Evolutionary conservation across 2,113 vertebrate species (phyloP), one percentile per base, ranked within the genome.

Genomic region (Onychorhynchus coronatus): DNA sequence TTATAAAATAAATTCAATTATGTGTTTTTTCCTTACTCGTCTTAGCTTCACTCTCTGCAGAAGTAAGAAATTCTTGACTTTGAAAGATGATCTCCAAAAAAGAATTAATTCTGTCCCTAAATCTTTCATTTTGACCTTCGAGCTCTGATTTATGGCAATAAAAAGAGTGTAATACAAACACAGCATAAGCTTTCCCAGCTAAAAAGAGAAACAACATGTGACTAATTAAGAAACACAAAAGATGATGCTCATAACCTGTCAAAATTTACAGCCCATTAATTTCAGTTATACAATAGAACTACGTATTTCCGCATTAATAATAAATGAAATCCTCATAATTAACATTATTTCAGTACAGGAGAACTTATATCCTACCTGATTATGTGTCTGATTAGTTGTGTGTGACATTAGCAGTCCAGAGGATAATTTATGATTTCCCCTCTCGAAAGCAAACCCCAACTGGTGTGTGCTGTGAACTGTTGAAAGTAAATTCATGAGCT

Each of bases 201-300:
- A 63, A 85, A 92, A 83, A 81, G 50, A 62, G 65, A 92, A 94
- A 73, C 66, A 93, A 22, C 70, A 88, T 4, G 12, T 95, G 89
- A 87, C 93, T 95, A 95, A 97, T 96, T 95, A 96, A 85, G 91
- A 55, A 46, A 67, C 53, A 80, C 88, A 94, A 74, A 95, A 90
- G 90, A 87, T 53, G 20, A 70, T 93, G 76, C 71, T 93, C 91
- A 77, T 52, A 95, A 92, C 89, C 88, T 87, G 90, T 95, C 71
- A 96, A 65, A 96, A 96, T 92, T 76, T 91, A 93, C 91, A 95
- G 79, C 80, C 92, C 91, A 95, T 97, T 96, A 91, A 93, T 95
- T 96, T 77, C 67, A 58, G 70, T 77, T 89, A 39, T 35, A 47
- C 44, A 74, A 44, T 27, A 83, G 85, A 89, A 72, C 47, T 85